These are phyloP conservation scores for Cynocephalus volans DNA, from an alignment of 2,113 vertebrate species.

Conservation along the genomic window DNA sequence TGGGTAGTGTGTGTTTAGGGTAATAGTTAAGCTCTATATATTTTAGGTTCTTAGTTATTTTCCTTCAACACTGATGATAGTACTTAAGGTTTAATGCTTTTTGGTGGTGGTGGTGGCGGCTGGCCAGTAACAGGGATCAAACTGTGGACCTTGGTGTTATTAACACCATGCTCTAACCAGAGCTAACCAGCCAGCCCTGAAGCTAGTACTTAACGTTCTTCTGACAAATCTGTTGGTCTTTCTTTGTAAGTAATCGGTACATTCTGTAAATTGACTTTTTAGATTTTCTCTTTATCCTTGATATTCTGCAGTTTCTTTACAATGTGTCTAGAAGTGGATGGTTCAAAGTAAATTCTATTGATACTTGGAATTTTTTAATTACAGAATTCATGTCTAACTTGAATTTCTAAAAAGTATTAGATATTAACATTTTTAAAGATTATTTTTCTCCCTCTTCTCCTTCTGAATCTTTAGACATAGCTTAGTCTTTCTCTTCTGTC, in stretches of 20 bases:
- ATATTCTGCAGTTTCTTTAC: background rate
- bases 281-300: background rate
- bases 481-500: background rate
- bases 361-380: background rate
- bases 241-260: background rate
- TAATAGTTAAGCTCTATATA: background rate
- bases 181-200: too few species aligned
- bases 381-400: background rate
- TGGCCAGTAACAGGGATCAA: too few species aligned
- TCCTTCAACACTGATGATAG: background rate
- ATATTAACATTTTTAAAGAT: background rate
- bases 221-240: background rate
- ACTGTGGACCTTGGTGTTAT: too few species aligned
- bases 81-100: background rate
- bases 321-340: background rate
- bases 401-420: background rate
- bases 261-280: background rate
- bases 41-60: background rate
- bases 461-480: background rate
- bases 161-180: too few species aligned
- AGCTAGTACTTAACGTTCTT: background rate
- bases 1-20: background rate
- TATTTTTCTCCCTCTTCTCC: background rate
- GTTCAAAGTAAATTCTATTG: background rate
- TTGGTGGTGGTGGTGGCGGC: too few species aligned